These are phyloP conservation scores for Criorhina ranunculi DNA, from an alignment of 2,888 invertebrate genomes.

Conservation along the genomic window DNA sequence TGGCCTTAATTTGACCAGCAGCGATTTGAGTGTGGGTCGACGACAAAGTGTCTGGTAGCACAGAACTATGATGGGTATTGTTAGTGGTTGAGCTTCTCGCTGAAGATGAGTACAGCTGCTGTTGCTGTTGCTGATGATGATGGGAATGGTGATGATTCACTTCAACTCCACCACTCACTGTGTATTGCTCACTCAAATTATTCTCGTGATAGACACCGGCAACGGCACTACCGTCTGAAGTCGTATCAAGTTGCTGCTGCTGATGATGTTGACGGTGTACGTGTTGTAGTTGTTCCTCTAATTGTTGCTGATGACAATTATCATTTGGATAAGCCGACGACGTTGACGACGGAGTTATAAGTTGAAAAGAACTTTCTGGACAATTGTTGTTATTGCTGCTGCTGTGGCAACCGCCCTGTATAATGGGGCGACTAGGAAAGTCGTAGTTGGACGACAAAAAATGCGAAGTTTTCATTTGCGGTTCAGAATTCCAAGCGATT, in stretches of 20 bases:
- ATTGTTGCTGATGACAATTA: conserved; percentile 61
- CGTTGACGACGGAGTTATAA: conserved; percentile 48
- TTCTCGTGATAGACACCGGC: conserved; percentile 59
- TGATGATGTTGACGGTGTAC: conserved; percentile 37
- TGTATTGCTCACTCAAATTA: conserved; percentile 63
- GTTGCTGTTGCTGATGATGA: conserved; percentile 26
- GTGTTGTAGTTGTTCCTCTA: conserved; percentile 51
- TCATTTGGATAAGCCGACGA: conserved; percentile 66
- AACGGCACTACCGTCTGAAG: conserved; percentile 36
- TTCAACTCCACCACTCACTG: conserved; percentile 51
- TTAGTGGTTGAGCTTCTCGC: conserved; percentile 40
- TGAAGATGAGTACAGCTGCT: conserved; percentile 49
- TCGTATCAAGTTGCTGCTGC: conserved; percentile 42
- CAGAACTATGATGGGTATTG: conserved; percentile 51
- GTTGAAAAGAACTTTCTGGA: conserved; percentile 66
- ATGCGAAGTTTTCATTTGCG: conserved; percentile 81
- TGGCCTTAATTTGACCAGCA: conserved; percentile 62
- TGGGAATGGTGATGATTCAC: conserved; percentile 66
- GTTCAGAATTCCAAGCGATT: conserved; percentile 68
- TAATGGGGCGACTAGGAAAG: conserved; percentile 80
- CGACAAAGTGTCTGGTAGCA: conserved; percentile 52
- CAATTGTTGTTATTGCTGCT: conserved; percentile 68
- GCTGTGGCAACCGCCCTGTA: conserved; percentile 78
- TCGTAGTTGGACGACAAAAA: conserved; percentile 80
- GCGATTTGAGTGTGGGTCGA: conserved; percentile 54